Conservation (phyloP, 2,113 vertebrate genomes). For the Caranx melampygus region DNA sequence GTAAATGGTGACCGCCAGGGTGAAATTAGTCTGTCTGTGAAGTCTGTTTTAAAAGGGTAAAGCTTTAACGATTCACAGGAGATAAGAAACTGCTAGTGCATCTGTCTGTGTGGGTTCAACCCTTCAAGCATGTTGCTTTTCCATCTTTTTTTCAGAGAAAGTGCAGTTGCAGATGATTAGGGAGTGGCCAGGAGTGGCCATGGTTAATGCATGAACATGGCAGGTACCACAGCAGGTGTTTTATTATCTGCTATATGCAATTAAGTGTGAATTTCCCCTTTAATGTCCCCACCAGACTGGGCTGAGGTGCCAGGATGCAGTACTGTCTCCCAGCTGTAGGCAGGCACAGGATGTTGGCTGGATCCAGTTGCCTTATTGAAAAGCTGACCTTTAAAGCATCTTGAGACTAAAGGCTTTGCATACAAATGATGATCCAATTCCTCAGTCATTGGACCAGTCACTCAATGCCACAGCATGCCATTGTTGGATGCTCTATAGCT, state of each 20-base stretch:
- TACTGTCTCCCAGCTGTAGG: conserved; percentile 17
- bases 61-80: conserved; percentile 19
- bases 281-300: conserved; percentile 25
- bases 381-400: conserved; percentile 81
- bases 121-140: conserved; percentile 6
- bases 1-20: conserved; percentile 2
- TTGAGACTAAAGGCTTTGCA: conserved; percentile 72
- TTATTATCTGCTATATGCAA: not conserved
- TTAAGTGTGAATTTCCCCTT: conserved; percentile 11
- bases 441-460: conserved; percentile 52
- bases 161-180: not conserved
- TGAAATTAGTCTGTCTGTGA: conserved; percentile 12
- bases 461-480: conserved; percentile 9
- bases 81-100: not conserved
- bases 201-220: conserved; percentile 20
- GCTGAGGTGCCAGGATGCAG: conserved; percentile 41
- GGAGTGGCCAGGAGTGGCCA: not conserved
- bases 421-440: conserved; percentile 72
- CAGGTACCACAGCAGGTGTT: conserved; percentile 2
- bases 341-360: conserved; percentile 21
- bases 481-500: not conserved
- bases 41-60: conserved; percentile 25
- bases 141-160: not conserved
- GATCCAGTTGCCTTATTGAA: conserved; percentile 52
- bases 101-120: not conserved